These are phyloP conservation scores for Thermophis baileyi DNA, from an alignment of 2,113 vertebrate species.

Conservation along the genomic window DNA sequence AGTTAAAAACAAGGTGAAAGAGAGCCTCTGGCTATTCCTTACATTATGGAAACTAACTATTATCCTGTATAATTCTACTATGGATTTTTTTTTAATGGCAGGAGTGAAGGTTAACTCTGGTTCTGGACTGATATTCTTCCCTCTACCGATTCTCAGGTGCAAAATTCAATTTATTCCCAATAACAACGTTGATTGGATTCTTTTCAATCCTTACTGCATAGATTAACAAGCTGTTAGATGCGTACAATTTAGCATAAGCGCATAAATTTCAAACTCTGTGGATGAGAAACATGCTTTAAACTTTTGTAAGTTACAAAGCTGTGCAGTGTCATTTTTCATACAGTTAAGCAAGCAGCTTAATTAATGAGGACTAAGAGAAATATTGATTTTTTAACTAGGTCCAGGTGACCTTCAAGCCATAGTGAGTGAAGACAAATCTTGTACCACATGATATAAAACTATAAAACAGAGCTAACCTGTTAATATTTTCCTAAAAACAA, in stretches of 20 bases:
- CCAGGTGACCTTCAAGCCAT: conserved; percentile 5
- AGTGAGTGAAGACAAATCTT: background rate
- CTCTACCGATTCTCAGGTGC: background rate
- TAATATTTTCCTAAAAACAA: conserved; percentile 17
- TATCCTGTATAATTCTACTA: background rate
- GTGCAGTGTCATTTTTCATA: background rate
- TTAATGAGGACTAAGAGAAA: background rate
- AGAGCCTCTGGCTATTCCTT: background rate
- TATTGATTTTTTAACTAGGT: background rate
- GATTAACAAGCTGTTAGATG: background rate
- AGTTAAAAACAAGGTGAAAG: background rate
- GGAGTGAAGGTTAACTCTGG: background rate
- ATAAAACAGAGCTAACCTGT: background rate
- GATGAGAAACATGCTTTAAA: background rate
- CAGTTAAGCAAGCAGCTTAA: background rate
- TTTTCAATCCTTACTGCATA: background rate
- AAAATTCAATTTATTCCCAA: background rate
- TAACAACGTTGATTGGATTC: background rate
- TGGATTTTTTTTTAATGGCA: background rate
- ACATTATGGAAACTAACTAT: background rate
- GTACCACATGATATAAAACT: background rate
- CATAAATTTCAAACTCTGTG: background rate
- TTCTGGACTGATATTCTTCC: background rate
- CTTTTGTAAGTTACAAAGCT: background rate
- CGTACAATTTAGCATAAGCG: background rate